These are phyloP conservation scores for Chaenocephalus aceratus DNA, from an alignment of 2,113 vertebrate species.

Conservation along the genomic window DNA sequence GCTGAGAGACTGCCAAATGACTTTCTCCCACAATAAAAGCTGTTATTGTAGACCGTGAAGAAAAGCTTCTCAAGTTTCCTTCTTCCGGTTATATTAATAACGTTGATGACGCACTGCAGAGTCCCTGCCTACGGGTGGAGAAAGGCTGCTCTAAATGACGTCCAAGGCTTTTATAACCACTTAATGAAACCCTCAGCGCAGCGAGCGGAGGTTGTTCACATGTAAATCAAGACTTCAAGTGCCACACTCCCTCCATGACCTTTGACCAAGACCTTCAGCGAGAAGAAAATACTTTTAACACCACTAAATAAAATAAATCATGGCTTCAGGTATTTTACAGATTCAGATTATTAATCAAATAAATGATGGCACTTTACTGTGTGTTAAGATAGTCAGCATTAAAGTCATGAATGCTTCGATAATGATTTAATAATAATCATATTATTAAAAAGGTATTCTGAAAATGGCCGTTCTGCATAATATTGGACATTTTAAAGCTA, in stretches of 20 bases:
- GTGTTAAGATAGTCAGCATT: too few relatives aligned
- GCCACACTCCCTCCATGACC: conserved; percentile 35
- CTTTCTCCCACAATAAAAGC: not conserved
- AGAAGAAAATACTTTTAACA: too few relatives aligned
- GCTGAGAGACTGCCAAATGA: not conserved
- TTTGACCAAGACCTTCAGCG: conserved; percentile 24
- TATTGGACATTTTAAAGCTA: too few relatives aligned
- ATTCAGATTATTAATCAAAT: too few relatives aligned
- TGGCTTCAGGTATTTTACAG: too few relatives aligned
- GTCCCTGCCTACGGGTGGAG: not conserved
- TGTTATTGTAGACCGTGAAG: not conserved
- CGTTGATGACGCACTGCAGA: not conserved
- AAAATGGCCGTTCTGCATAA: too few relatives aligned
- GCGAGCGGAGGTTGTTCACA: conserved; percentile 41
- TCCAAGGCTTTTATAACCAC: not conserved
- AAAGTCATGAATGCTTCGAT: too few relatives aligned
- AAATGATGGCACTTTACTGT: too few relatives aligned
- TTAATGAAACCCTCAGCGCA: conserved; percentile 14
- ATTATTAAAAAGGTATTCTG: too few relatives aligned
- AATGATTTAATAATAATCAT: too few relatives aligned
- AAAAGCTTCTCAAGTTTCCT: not conserved
- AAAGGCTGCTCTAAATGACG: not conserved
- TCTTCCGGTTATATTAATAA: not conserved
- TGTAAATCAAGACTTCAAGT: conserved; percentile 59
- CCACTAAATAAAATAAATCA: too few relatives aligned